Percentiles rank a stretch among this genome's conserved stretches.
Evolutionary conservation across 1,140 invertebrate species (phyloP).

Genomic region (Heliothis subflexa): DNA sequence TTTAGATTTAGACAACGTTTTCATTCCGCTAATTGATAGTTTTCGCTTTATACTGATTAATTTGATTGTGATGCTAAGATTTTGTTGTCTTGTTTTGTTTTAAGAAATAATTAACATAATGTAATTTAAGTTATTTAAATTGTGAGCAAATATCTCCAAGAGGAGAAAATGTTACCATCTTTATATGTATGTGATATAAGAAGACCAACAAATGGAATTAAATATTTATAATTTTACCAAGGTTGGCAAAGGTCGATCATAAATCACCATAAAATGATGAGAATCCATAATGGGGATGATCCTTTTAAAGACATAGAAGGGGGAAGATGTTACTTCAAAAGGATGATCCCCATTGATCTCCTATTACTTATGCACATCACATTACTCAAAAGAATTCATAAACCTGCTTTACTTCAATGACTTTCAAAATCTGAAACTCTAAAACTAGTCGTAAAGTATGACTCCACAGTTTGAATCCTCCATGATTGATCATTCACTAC

Average conservation of each 20-base stretch:
- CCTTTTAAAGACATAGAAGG: too few species aligned
- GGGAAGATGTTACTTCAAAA: not conserved
- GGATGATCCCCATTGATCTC: conserved; percentile 7
- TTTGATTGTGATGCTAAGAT: not conserved
- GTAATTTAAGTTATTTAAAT: too few species aligned
- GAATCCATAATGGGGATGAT: not conserved
- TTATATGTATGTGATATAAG: too few species aligned
- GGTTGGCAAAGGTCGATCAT: not conserved
- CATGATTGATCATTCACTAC: conserved; percentile 43
- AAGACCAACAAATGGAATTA: too few species aligned
- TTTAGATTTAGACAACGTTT: conserved; percentile 13
- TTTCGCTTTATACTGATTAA: conserved; percentile 7
- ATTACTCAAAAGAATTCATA: conserved; percentile 24
- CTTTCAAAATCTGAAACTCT: conserved; percentile 25
- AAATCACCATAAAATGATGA: not conserved
- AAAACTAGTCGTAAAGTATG: conserved; percentile 33
- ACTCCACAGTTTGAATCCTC: conserved; percentile 34
- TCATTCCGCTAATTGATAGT: conserved; percentile 15
- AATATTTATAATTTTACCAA: not conserved
- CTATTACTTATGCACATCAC: conserved; percentile 2
- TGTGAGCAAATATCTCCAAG: too few species aligned
- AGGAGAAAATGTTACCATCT: too few species aligned
- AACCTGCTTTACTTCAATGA: conserved; percentile 24
- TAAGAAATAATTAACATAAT: not conserved
- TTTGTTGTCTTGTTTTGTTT: not conserved